These are phyloP conservation scores for Antedon mediterranea DNA, from an alignment of 53 echinoderm and acorn worm species.

Conservation along the genomic window DNA sequence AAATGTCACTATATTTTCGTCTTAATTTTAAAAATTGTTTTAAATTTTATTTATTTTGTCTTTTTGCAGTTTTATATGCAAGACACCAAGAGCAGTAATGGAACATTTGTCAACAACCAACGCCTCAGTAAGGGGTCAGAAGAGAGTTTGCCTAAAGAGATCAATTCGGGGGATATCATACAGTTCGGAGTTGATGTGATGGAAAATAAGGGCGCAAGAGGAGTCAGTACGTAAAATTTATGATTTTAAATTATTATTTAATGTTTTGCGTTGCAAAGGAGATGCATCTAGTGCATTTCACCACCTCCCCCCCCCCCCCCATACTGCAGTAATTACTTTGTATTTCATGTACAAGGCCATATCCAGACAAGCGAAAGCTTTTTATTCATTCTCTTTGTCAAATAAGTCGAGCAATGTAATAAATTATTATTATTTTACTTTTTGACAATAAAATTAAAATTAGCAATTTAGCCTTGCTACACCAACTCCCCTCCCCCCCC, in stretches of 20 bases:
- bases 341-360: too few species aligned
- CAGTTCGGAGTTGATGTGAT: slow-evolving; percentile 99
- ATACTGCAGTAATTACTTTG: too few species aligned
- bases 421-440: too few species aligned
- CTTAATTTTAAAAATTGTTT: not conserved
- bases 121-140: slow-evolving; percentile 77
- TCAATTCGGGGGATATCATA: slow-evolving; percentile 86
- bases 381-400: too few species aligned
- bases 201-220: slow-evolving; percentile 74
- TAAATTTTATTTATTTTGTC: slow-evolving; percentile 3
- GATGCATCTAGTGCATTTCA: too few species aligned
- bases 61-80: slow-evolving; percentile 74
- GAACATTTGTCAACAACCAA: slow-evolving; percentile 95
- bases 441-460: too few species aligned
- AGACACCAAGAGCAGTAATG: slow-evolving; percentile 99
- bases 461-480: too few species aligned
- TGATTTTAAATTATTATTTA: not conserved
- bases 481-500: too few species aligned
- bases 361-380: too few species aligned
- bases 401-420: too few species aligned
- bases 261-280: not conserved
- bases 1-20: too few species aligned
- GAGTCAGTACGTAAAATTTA: slow-evolving; percentile 83
- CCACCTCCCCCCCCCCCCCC: too few species aligned
- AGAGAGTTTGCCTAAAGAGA: slow-evolving; percentile 73